Evolutionary conservation across 2,113 vertebrate genomes (phyloP).

Genomic region (Pimephales promelas): DNA sequence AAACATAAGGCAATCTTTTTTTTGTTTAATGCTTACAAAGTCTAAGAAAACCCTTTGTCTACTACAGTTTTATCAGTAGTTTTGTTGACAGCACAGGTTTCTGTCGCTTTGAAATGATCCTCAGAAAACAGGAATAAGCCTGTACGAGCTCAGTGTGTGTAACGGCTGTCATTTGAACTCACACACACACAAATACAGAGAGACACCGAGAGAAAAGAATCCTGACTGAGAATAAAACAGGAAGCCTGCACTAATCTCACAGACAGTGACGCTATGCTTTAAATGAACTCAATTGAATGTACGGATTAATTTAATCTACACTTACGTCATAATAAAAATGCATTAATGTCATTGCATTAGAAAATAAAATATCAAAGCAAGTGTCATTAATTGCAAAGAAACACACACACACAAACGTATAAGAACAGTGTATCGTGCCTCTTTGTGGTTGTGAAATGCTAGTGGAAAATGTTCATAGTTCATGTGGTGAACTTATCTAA

Average conservation of each 20-base stretch:
- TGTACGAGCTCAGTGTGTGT: neutral
- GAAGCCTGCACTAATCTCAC: slow-evolving; percentile 67
- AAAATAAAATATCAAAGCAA: too few relatives aligned
- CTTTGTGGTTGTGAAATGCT: too few relatives aligned
- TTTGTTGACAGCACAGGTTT: neutral
- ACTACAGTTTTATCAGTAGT: neutral
- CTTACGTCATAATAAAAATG: too few relatives aligned
- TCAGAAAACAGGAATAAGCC: neutral
- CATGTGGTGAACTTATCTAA: too few relatives aligned
- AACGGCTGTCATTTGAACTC: neutral
- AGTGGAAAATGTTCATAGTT: too few relatives aligned
- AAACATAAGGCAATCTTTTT: too few relatives aligned
- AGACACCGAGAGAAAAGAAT: slow-evolving; percentile 78
- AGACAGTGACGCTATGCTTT: slow-evolving; percentile 81
- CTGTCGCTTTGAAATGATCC: neutral
- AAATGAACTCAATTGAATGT: neutral
- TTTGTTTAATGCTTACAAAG: too few relatives aligned
- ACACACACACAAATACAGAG: slow-evolving; percentile 26
- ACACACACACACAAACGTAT: too few relatives aligned
- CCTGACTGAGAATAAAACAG: slow-evolving; percentile 79
- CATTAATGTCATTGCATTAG: too few relatives aligned
- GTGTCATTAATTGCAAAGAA: too few relatives aligned
- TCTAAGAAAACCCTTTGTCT: too few relatives aligned
- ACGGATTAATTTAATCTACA: neutral
- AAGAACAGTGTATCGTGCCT: too few relatives aligned